Evolutionary conservation across 2,113 vertebrate genomes (phyloP).

Genomic region (Turdus rufiventris): DNA sequence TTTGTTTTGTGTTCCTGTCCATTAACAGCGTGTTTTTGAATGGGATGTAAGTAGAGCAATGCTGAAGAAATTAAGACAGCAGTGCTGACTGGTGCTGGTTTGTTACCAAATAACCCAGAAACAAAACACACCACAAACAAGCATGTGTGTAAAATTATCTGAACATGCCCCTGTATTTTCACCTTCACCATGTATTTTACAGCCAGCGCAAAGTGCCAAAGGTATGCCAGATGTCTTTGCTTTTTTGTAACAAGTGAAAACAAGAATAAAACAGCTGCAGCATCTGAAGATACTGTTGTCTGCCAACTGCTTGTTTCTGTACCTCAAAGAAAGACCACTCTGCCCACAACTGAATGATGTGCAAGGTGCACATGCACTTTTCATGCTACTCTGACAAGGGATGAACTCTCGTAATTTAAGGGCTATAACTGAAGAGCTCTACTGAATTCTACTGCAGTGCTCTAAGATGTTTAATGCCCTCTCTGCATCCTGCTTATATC

Average conservation of each 20-base stretch:
- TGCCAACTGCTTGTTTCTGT: neutral
- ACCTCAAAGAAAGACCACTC: neutral
- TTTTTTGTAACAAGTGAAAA: neutral
- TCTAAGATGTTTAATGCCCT: neutral
- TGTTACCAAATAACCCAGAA: neutral
- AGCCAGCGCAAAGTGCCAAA: neutral
- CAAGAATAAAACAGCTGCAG: neutral
- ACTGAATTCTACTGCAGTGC: neutral
- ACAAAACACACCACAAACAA: neutral
- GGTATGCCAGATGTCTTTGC: neutral
- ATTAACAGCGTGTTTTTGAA: neutral
- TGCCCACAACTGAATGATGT: neutral
- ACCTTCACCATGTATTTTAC: neutral
- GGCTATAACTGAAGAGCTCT: neutral
- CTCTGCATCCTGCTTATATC: neutral
- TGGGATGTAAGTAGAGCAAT: neutral
- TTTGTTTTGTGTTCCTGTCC: neutral
- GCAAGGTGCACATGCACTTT: neutral
- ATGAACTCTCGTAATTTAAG: neutral
- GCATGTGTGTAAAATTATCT: neutral
- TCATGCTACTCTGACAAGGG: neutral
- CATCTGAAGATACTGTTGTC: neutral
- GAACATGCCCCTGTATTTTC: neutral
- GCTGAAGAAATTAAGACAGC: neutral
- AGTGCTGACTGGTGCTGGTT: neutral